These are phyloP conservation scores for Tenualosa ilisha DNA, from an alignment of 2,797 vertebrate genomes.

Conservation along the genomic window DNA sequence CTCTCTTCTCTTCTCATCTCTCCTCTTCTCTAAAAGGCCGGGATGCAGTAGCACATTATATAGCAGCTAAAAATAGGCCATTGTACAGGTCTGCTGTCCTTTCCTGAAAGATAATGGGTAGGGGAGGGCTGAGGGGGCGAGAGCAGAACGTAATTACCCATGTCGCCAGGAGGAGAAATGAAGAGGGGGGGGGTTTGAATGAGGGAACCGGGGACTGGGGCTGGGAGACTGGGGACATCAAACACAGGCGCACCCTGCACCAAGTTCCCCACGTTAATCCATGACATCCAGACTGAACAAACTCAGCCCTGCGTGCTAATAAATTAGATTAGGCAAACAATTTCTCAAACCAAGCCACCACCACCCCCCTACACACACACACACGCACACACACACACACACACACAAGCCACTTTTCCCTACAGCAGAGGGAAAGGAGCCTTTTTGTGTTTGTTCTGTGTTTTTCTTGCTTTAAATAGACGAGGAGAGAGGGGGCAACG, in stretches of 20 bases:
- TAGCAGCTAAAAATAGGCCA: slow-evolving; percentile 67
- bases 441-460: not conserved
- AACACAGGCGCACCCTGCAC: slow-evolving; percentile 61
- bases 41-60: slow-evolving; percentile 62
- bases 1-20: slow-evolving; percentile 14
- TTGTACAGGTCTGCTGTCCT: slow-evolving; percentile 63
- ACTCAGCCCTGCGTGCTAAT: slow-evolving; percentile 47
- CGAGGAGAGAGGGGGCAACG: not conserved
- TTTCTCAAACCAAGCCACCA: not conserved
- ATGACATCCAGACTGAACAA: slow-evolving; percentile 59
- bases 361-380: not conserved
- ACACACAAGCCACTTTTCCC: not conserved
- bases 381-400: no score
- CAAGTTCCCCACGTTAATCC: slow-evolving; percentile 65
- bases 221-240: slow-evolving; percentile 56
- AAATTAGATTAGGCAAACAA: slow-evolving; percentile 66
- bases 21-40: slow-evolving; percentile 51
- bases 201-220: no score
- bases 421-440: not conserved
- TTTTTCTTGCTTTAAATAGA: slow-evolving; percentile 49
- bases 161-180: slow-evolving; percentile 54
- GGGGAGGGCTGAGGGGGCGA: slow-evolving; percentile 42
- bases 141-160: slow-evolving; percentile 70
- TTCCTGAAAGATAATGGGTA: slow-evolving; percentile 67
- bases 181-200: not conserved